These are phyloP conservation scores for Anableps anableps DNA, from an alignment of 2,797 vertebrate species.

Conservation along the genomic window DNA sequence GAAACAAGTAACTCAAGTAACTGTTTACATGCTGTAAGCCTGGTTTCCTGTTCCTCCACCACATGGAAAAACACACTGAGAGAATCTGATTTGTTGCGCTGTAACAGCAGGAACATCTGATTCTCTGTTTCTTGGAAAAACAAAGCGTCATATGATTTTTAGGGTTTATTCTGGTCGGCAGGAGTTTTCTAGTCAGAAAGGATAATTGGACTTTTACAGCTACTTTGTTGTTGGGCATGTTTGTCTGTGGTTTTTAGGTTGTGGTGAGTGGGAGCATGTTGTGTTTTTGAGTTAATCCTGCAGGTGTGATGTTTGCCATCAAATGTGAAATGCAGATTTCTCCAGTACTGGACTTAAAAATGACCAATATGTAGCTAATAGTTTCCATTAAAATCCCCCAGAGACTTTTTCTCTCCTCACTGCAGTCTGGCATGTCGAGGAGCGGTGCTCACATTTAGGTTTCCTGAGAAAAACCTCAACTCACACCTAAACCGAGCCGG, in stretches of 20 bases:
- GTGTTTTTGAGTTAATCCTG: conserved; percentile 14
- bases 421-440: not conserved
- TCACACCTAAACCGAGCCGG: not conserved
- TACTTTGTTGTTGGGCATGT: not conserved
- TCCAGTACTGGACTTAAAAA: not conserved
- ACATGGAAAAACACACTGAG: not conserved
- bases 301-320: conserved; percentile 5
- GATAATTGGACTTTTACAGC: conserved; percentile 9
- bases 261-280: conserved; percentile 27
- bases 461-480: conserved; percentile 61
- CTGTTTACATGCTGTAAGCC: not conserved
- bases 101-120: conserved; percentile 13
- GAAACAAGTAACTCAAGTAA: not conserved
- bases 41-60: conserved; percentile 15
- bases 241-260: conserved; percentile 7
- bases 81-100: conserved; percentile 27
- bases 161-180: conserved; percentile 16
- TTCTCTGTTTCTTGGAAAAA: conserved; percentile 17
- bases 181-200: conserved; percentile 17
- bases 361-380: not conserved
- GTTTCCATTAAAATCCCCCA: not conserved
- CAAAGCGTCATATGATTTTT: conserved; percentile 34
- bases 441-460: conserved; percentile 19
- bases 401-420: not conserved
- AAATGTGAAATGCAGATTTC: not conserved